Percentiles rank a stretch among this genome's conserved stretches.
These are phyloP conservation scores for Miltochrista miniata DNA, from an alignment of 2,888 invertebrate species.

Conservation along the genomic window DNA sequence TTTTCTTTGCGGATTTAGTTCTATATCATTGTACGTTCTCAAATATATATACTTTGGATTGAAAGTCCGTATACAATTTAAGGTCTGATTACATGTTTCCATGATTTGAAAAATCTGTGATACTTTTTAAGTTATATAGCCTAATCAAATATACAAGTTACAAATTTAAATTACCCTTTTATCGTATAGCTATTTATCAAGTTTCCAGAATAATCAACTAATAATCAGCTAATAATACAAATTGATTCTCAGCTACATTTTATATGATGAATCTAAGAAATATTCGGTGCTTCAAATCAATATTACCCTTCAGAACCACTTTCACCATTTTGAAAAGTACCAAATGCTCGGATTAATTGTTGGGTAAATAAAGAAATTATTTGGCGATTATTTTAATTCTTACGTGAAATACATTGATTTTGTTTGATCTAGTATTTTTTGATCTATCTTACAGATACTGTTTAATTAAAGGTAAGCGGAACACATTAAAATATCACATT, in stretches of 20 bases:
- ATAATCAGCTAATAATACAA: conserved; percentile 8
- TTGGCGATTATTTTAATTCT: background rate
- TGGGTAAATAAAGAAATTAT: too few relatives aligned
- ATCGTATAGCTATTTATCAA: conserved; percentile 28
- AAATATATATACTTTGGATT: conserved; percentile 31
- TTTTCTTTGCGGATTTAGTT: background rate
- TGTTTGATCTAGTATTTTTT: background rate
- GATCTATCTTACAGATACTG: background rate
- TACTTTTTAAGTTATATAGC: conserved; percentile 1
- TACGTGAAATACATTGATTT: background rate
- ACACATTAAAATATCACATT: conserved; percentile 35
- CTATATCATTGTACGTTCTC: background rate
- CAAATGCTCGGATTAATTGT: too few relatives aligned
- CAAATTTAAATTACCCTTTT: conserved; percentile 34
- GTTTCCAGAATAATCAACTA: conserved; percentile 18
- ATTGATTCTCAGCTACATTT: background rate
- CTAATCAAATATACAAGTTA: conserved; percentile 16
- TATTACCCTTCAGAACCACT: too few relatives aligned
- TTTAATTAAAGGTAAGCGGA: background rate
- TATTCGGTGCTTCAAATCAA: too few relatives aligned
- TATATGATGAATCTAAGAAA: conserved; percentile 3
- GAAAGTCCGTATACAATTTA: conserved; percentile 35
- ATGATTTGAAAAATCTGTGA: conserved; percentile 8
- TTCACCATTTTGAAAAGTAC: too few relatives aligned
- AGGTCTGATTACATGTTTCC: conserved; percentile 24